Base-by-base conservation (phyloP, 2,888 invertebrate genomes). In the Perithous albicinctus region DNA sequence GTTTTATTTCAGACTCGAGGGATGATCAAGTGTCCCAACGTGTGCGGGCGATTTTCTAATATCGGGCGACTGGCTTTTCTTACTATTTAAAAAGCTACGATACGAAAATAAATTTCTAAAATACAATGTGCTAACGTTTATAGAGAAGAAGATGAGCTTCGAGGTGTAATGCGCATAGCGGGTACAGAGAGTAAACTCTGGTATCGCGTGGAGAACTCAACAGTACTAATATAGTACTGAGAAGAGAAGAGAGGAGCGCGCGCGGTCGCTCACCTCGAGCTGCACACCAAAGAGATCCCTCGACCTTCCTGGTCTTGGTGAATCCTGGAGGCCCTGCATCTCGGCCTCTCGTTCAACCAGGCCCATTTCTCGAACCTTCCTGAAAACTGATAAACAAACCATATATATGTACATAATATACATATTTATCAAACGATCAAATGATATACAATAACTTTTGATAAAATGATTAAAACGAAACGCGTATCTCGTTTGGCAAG, bases 241-340 rank as follows among this genome's bases (percentile, higher is more conserved):
- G 3, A 38, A 63, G 20, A 38, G 38, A 41, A 10, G 23, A 15
- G 32, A 56, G 12, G n/a, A 4, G 61, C 38, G 61, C 56, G 23
- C 61, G 78, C 82, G 85, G 84, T 84, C 84, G 82, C 89, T 93
- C 91, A 95, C 95, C 94, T 95, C 95, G 15, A 95, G 93, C 85
- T 95, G 95, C 67, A 95, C 94, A 59, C 95, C 95, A 86, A 95
- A 95, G 38, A 95, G 92, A 88, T 95, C 94, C 82, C 95, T 90
- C 64, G 95, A 94, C 84, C 94, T 92, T 85, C 93, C 93, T n/a
- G 93, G 93, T 85, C 92, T 89, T 51, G 87, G 82, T 59, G 93
- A 85, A 80, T 93, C 82, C 90, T 93, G 84, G 92, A 91, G 75
- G 91, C 90, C 90, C 82, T 91, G 88, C 90, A 91, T 90, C 85